Evolutionary conservation across 2,113 vertebrate species (phyloP).

Genomic region (Neogale vison): DNA sequence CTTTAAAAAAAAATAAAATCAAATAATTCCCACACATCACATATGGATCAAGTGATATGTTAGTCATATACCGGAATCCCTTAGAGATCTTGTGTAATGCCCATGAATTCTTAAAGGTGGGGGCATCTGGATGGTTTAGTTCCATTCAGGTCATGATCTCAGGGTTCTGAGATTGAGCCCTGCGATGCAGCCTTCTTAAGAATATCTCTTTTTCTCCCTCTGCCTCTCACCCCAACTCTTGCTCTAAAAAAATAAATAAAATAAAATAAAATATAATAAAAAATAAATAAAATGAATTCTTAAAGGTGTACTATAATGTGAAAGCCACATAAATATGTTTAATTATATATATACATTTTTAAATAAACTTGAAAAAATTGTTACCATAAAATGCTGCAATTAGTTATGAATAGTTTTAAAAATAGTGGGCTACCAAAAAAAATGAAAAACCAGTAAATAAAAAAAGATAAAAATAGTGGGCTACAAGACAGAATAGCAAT

Average conservation of each 20-base stretch:
- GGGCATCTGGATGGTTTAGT: background rate
- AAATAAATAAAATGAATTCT: background rate
- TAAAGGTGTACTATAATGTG: background rate
- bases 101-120: background rate
- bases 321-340: background rate
- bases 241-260: background rate
- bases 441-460: background rate
- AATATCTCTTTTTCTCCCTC: background rate
- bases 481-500: background rate
- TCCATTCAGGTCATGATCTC: background rate
- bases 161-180: background rate
- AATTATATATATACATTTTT: background rate
- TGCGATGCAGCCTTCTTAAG: background rate
- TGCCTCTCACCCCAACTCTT: background rate
- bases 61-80: background rate
- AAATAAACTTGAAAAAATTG: slow-evolving; percentile 28
- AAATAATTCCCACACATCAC: background rate
- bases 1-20: too few relatives aligned
- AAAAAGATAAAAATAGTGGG: background rate
- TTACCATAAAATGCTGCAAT: background rate
- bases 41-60: background rate
- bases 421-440: background rate
- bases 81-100: background rate
- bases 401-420: background rate
- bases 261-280: background rate